phyloP scores from a whole-genome alignment of 1,140 invertebrate species.

The Gonioctena quinquepunctata region DNA sequence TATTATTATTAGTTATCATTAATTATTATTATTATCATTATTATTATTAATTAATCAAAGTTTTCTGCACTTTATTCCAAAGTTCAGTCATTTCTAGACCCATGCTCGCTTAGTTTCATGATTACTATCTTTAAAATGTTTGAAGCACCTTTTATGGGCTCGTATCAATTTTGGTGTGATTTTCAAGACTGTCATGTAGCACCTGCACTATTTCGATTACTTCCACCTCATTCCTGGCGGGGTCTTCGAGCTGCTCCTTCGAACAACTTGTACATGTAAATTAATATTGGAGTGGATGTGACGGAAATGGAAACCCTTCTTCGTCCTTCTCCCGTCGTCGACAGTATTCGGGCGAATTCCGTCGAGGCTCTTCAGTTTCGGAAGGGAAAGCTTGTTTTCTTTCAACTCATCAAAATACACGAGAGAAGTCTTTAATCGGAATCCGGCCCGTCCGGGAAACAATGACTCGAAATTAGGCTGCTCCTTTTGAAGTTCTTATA shows the following conservation, averaged over 20 bases:
- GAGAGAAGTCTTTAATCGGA: constrained; percentile 1
- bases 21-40: too few species aligned
- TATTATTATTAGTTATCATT: too few species aligned
- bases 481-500: neutral
- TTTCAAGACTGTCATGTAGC: too few species aligned
- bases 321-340: neutral
- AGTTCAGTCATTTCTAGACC: too few species aligned
- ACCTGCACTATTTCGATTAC: too few species aligned
- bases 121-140: too few species aligned
- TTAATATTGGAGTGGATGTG: constrained; percentile 11
- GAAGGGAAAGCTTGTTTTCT: neutral
- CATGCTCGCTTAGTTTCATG: too few species aligned
- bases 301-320: constrained; percentile 8
- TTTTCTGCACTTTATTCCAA: too few species aligned
- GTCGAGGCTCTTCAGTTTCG: neutral
- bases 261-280: constrained; percentile 11
- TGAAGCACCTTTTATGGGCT: too few species aligned
- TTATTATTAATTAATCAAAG: too few species aligned
- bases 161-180: too few species aligned
- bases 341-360: neutral
- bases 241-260: neutral
- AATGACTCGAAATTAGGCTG: constrained; percentile 4
- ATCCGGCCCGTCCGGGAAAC: neutral
- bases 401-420: neutral
- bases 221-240: too few species aligned